Base-by-base conservation (phyloP, 2,888 invertebrate species). In the Abrostola tripartita region DNA sequence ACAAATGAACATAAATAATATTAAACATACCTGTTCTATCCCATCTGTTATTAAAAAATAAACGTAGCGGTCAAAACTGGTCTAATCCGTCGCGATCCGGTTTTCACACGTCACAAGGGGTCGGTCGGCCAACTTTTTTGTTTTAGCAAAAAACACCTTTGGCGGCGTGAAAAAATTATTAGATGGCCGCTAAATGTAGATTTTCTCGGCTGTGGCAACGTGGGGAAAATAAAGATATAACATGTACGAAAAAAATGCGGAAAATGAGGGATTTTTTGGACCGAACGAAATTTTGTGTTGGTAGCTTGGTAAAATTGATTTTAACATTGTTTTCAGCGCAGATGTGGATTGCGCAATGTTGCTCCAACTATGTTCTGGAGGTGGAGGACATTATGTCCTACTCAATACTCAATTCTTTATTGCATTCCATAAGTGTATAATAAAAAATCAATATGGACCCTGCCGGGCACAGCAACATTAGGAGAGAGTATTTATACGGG, bases 21-120 rank as follows among this genome's bases (percentile, higher is more conserved):
- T 70, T 51, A 50, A 65, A 58, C 49, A 44, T 61, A 70, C 68
- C 65, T 77, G 62, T 59, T 65, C 60, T 53, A 65, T 50, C 54
- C 63, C 68, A 69, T 77, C 75, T 71, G 72, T 79, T 79, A 79
- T 81, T 78, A 77, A 77, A 75, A 78, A 78, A 78, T 74, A 82
- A 76, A 78, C 74, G 70, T 67, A 65, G 77, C 68, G 81, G 79
- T 76, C 70, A 75, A 77, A 79, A 76, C 81, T 73, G 78, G 69
- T 74, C 69, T 82, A 83, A 84, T 79, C 84, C 79, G 62, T 50
- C 53, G 59, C 65, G 74, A 81, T 77, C 77, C 79, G 74, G 75
- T 66, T 76, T 76, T 77, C 71, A 71, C 77, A 76, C 77, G 68
- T 58, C 74, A 65, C 68, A 55, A 69, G 54, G 64, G 65, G 76